A percentile compares a stretch with the other conserved stretches of the same genome.
Conservation (phyloP, 2,113 vertebrate species). For the Sebastes schlegelii region DNA sequence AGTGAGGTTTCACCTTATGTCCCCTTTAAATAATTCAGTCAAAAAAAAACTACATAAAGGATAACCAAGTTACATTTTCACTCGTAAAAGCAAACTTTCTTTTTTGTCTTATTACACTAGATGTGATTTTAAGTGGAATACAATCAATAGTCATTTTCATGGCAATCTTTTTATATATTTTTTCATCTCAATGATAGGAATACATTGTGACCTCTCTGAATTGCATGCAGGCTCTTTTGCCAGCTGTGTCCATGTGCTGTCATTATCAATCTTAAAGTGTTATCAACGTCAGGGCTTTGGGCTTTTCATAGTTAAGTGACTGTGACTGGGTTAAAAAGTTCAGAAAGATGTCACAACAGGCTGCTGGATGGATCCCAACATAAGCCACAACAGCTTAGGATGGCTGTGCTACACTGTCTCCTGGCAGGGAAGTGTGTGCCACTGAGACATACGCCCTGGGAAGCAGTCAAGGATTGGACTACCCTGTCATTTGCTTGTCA, state of each 20-base stretch:
- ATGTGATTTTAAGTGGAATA: background rate
- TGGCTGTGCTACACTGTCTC: slow-evolving; percentile 27
- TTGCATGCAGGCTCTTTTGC: background rate
- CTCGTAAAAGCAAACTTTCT: background rate
- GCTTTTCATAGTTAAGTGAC: slow-evolving; percentile 3
- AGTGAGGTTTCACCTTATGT: no score
- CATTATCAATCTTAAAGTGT: slow-evolving; percentile 12
- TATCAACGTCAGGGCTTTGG: background rate
- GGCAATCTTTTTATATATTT: background rate
- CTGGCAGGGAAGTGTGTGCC: slow-evolving; percentile 46
- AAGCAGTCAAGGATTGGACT: slow-evolving; percentile 48
- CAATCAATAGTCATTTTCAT: background rate
- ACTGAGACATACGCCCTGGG: slow-evolving; percentile 44
- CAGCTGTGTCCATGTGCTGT: background rate
- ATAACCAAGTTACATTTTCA: background rate
- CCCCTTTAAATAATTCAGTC: background rate
- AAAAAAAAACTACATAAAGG: background rate
- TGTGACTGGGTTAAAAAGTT: slow-evolving; percentile 38
- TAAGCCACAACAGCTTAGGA: slow-evolving; percentile 28
- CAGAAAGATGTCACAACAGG: slow-evolving; percentile 49
- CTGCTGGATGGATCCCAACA: slow-evolving; percentile 38
- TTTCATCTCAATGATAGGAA: background rate
- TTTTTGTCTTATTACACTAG: background rate
- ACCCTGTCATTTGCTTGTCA: slow-evolving; percentile 67
- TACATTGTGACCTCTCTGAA: slow-evolving; percentile 5